phyloP scores from a whole-genome alignment of 2,888 invertebrate genomes.

The Esperia sulphurella region DNA sequence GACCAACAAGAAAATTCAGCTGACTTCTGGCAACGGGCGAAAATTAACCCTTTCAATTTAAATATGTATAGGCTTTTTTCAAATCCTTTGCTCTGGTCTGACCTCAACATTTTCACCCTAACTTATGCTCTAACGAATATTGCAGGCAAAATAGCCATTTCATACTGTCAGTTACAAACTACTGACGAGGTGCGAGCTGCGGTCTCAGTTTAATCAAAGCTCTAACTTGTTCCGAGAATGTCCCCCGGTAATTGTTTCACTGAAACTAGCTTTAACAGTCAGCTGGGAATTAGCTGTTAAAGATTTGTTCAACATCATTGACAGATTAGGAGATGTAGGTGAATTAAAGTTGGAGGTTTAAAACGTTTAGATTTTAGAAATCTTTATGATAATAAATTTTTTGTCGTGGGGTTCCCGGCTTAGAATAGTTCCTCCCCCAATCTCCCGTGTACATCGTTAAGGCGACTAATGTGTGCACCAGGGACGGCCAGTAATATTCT shows the following conservation, averaged over 20 bases:
- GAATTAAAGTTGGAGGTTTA: background rate
- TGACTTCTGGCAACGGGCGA: too few species aligned
- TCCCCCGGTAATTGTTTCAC: conserved; percentile 48
- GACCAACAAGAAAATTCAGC: too few species aligned
- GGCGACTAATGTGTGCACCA: too few species aligned
- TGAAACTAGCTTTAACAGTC: conserved; percentile 29
- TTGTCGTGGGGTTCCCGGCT: too few species aligned
- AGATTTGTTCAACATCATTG: conserved; percentile 22
- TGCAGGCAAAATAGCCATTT: conserved; percentile 5
- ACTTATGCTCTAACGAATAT: background rate
- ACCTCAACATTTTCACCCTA: background rate
- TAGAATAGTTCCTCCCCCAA: too few species aligned
- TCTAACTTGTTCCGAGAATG: conserved; percentile 45
- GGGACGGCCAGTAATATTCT: too few species aligned
- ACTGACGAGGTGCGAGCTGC: conserved; percentile 35
- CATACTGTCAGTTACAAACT: conserved; percentile 33
- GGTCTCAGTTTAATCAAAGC: conserved; percentile 56
- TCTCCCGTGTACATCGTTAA: too few species aligned
- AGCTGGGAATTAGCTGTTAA: conserved; percentile 29
- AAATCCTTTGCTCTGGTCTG: background rate
- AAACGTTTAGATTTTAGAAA: background rate
- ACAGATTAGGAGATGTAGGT: conserved; percentile 1
- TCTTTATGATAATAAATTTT: too few species aligned
- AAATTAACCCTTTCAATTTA: background rate
- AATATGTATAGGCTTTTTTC: background rate